A percentile compares a stretch with the other conserved stretches of the same genome.
phyloP scores from a whole-genome alignment of 1,140 invertebrate genomes.

The Thrips palmi region DNA sequence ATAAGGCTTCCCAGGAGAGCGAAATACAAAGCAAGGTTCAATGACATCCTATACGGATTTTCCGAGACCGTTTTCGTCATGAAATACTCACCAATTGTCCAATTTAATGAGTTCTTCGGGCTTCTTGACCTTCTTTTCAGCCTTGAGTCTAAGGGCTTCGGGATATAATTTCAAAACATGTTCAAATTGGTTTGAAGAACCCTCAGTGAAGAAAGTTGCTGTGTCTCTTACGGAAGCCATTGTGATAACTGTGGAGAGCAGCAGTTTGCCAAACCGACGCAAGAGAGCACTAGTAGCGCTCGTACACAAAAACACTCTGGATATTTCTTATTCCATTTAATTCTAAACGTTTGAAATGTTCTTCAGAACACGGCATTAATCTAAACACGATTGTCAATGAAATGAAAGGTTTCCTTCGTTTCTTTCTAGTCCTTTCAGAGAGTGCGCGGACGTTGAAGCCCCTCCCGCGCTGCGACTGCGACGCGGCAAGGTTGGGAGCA shows the following conservation, averaged over 20 bases:
- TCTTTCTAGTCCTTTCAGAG: too few species aligned
- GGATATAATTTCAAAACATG: constrained; percentile 76
- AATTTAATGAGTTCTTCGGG: constrained; percentile 82
- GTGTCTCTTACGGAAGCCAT: constrained; percentile 74
- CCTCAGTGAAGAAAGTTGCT: constrained; percentile 76
- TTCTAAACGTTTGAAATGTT: too few species aligned
- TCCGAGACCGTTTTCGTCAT: constrained; percentile 1
- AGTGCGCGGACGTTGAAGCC: too few species aligned
- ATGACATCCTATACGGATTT: constrained; percentile 21
- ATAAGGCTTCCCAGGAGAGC: background rate
- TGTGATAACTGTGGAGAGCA: constrained; percentile 21
- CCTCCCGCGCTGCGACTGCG: too few species aligned
- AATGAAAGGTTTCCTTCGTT: too few species aligned
- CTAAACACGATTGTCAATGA: too few species aligned
- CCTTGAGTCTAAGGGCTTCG: constrained; percentile 68
- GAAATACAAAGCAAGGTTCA: constrained; percentile 24
- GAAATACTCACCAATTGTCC: constrained; percentile 71
- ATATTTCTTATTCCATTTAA: too few species aligned
- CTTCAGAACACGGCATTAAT: too few species aligned
- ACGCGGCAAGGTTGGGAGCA: too few species aligned
- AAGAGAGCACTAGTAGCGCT: constrained; percentile 8
- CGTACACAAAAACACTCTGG: too few species aligned
- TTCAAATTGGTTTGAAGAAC: constrained; percentile 67
- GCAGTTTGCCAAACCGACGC: constrained; percentile 1
- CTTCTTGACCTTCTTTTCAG: constrained; percentile 72